Conservation (phyloP, 2,888 invertebrate genomes). For the Lissonota sp. region DNA sequence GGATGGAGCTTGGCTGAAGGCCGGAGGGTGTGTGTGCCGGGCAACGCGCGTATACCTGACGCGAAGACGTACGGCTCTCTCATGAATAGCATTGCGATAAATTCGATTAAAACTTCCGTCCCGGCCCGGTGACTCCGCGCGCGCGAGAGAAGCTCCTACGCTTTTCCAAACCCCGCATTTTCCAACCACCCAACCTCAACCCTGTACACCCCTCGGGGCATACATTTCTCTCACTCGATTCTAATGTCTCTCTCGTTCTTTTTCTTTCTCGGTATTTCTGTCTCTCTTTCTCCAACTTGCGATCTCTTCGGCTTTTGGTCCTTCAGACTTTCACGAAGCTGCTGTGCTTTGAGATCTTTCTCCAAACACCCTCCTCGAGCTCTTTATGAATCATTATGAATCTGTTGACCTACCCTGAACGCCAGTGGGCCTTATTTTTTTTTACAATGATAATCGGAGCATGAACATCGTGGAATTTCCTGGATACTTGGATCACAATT, state of each 20-base stretch:
- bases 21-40: constrained; percentile 67
- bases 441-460: too few species aligned
- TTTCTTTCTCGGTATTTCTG: constrained; percentile 21
- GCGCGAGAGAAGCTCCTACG: constrained; percentile 65
- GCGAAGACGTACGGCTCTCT: constrained; percentile 80
- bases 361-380: constrained; percentile 11
- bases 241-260: constrained; percentile 32
- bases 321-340: constrained; percentile 36
- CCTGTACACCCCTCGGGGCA: constrained; percentile 50
- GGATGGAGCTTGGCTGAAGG: constrained; percentile 27
- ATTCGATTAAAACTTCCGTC: constrained; percentile 83
- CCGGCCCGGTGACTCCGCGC: constrained; percentile 73
- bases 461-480: too few species aligned
- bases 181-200: constrained; percentile 48
- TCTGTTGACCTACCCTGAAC: too few species aligned
- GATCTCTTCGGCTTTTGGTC: constrained; percentile 19
- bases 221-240: constrained; percentile 49
- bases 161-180: constrained; percentile 64
- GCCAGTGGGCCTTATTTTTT: too few species aligned
- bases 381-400: too few species aligned
- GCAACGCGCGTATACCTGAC: constrained; percentile 75
- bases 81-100: constrained; percentile 83
- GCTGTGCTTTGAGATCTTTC: constrained; percentile 41
- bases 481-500: too few species aligned
- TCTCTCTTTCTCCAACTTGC: constrained; percentile 9